Conservation (phyloP, 2,888 invertebrate species). For the Cinara cedri region DNA sequence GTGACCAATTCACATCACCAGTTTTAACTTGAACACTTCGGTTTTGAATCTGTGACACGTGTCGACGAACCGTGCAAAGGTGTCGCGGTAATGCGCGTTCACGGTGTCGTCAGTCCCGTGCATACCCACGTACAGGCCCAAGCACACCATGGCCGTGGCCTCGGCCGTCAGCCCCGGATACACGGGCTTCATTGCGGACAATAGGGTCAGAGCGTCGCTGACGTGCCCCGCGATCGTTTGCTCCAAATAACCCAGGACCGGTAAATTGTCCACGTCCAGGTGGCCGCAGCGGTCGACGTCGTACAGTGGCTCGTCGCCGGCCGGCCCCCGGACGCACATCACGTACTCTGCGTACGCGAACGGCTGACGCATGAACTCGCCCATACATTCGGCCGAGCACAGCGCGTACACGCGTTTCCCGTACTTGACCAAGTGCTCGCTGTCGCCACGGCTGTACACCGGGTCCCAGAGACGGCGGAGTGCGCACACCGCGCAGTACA, state of each 20-base stretch:
- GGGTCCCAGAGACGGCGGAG: slow-evolving; percentile 2
- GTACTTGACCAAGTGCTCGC: not conserved
- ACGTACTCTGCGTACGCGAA: not conserved
- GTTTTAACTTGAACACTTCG: not conserved
- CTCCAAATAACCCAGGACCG: slow-evolving; percentile 21
- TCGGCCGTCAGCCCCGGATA: slow-evolving; percentile 2
- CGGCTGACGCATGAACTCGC: not conserved
- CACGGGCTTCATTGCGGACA: slow-evolving; percentile 1
- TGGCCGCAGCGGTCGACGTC: not conserved
- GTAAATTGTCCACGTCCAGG: not conserved
- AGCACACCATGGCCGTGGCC: slow-evolving; percentile 12
- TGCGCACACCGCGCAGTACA: slow-evolving; percentile 34
- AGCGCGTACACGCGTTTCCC: not conserved
- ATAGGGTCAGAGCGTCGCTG: not conserved
- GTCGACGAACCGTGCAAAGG: not conserved
- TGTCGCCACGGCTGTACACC: not conserved
- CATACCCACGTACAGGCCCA: slow-evolving; percentile 16
- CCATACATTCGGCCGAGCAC: slow-evolving; percentile 11
- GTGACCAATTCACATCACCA: not conserved
- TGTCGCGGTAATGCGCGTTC: not conserved
- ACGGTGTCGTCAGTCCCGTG: not conserved
- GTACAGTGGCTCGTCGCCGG: not conserved
- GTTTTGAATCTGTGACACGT: not conserved
- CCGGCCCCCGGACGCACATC: not conserved
- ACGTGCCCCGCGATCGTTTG: not conserved